phyloP scores from a whole-genome alignment of 2,113 vertebrate species.

The Corythornis madagascariensis region DNA sequence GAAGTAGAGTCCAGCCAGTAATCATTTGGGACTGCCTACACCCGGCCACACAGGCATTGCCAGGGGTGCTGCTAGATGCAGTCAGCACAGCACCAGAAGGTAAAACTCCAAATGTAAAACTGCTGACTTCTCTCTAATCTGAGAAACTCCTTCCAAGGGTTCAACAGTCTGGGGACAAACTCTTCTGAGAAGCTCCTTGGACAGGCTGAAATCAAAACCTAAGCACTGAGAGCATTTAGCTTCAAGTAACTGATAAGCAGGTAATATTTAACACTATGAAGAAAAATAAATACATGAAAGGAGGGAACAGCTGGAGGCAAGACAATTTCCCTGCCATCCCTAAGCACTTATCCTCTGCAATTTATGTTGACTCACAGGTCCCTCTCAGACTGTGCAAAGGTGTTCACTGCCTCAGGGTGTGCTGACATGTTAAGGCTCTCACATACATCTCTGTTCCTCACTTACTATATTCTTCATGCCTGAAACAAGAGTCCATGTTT shows the following conservation, averaged over 20 bases:
- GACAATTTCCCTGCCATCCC: constrained; percentile 34
- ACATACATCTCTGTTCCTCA: constrained; percentile 2
- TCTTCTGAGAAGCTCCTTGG: background rate
- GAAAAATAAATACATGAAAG: constrained; percentile 43
- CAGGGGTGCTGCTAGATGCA: background rate
- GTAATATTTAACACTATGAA: constrained; percentile 35
- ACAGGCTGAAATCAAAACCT: constrained; percentile 7
- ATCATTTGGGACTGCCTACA: rapidly evolving
- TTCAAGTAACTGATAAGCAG: background rate
- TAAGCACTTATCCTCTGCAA: constrained; percentile 31
- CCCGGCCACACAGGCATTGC: background rate
- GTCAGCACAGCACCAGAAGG: background rate
- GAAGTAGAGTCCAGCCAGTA: background rate
- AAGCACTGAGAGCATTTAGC: background rate
- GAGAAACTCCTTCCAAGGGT: background rate
- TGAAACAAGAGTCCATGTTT: background rate
- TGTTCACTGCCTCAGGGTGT: constrained; percentile 18
- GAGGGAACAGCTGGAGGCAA: constrained; percentile 33
- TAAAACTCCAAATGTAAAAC: background rate
- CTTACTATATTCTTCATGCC: background rate
- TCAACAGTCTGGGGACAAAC: background rate
- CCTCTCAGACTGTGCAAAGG: constrained; percentile 21
- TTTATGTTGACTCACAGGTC: constrained; percentile 10
- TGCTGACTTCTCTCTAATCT: background rate
- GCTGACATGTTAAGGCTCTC: background rate